Evolutionary conservation across 2,888 invertebrate genomes (phyloP), one percentile per base, ranked within the genome.

Genomic region (Drosophila pullipes): DNA sequence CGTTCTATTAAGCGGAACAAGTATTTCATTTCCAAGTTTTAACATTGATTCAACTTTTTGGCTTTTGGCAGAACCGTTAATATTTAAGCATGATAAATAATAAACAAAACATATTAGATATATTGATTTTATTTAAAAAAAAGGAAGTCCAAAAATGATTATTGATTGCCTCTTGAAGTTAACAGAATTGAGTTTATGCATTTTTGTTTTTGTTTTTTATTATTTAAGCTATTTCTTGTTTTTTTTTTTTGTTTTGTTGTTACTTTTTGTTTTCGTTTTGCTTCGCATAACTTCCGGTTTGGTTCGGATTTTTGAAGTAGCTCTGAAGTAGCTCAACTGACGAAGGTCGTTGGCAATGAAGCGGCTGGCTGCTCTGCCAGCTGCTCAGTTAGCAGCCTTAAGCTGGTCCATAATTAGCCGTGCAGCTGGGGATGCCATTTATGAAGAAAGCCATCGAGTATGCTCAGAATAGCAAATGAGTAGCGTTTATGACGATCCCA

Each of bases 361-460:
- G 41, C 53, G 16, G 37, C 57, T 49, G 62, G 10, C 47, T 22
- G 41, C 47, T 50, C 35, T 30, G 47, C 25, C 70, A 59, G 68
- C 68, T 53, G 37, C 28, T 55, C 25, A n/a, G 28, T 10, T 28
- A 50, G 67, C 60, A 68, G 73, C 70, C 81, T 69, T 65, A 67
- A 65, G 69, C 70, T 81, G 86, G 82, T 82, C 89, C 85, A 84
- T 86, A 87, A 89, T 89, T 80, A 89, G 85, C 74, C 49, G 39
- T 58, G 64, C 62, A 52, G 60, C 58, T 72, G 69, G 47, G 69
- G 59, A 70, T 82, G 68, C 87, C 85, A 74, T 80, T 68, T 82
- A 76, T 60, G 77, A 71, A 64, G 73, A 78, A 73, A 83, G 79
- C 70, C 49, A n/a, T 52, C 4, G 49, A 65, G 55, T 72, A 62